Conservation (phyloP, 2,888 invertebrate species). For the Drosophila paranaensis region DNA sequence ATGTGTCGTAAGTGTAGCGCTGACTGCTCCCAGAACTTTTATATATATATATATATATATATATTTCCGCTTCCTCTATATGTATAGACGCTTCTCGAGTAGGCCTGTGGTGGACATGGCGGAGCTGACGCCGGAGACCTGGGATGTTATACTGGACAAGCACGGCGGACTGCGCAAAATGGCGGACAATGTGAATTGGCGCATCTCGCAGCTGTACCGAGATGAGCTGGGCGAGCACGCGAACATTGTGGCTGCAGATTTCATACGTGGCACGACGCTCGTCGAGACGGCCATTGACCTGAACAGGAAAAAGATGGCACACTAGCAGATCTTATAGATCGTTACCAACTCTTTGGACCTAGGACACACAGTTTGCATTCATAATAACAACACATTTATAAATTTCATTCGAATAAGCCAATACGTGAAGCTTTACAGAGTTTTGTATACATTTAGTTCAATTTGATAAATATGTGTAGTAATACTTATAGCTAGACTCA, state of each 20-base stretch:
- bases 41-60: no score
- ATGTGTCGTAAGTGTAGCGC: conserved; percentile 76
- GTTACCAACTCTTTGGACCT: not conserved
- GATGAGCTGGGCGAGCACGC: conserved; percentile 86
- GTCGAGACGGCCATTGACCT: conserved; percentile 85
- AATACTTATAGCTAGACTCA: conserved; percentile 32
- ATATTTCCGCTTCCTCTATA: not conserved
- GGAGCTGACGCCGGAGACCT: conserved; percentile 88
- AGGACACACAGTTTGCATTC: conserved; percentile 6
- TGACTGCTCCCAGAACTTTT: not conserved
- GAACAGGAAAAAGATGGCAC: conserved; percentile 75
- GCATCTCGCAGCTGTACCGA: conserved; percentile 87
- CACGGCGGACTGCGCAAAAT: conserved; percentile 87
- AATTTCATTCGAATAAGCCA: conserved; percentile 43
- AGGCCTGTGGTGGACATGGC: conserved; percentile 88
- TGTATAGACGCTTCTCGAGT: conserved; percentile 74
- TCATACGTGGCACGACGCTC: conserved; percentile 87
- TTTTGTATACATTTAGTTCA: conserved; percentile 25
- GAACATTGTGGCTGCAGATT: conserved; percentile 88
- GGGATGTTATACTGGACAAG: conserved; percentile 87
- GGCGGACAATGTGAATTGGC: conserved; percentile 88
- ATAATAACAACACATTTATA: conserved; percentile 42
- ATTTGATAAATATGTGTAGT: conserved; percentile 30
- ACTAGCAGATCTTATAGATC: conserved; percentile 2
- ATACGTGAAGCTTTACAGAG: conserved; percentile 17